These are phyloP conservation scores for Cinclus mexicanus DNA, from an alignment of 2,113 vertebrate species.

Conservation along the genomic window DNA sequence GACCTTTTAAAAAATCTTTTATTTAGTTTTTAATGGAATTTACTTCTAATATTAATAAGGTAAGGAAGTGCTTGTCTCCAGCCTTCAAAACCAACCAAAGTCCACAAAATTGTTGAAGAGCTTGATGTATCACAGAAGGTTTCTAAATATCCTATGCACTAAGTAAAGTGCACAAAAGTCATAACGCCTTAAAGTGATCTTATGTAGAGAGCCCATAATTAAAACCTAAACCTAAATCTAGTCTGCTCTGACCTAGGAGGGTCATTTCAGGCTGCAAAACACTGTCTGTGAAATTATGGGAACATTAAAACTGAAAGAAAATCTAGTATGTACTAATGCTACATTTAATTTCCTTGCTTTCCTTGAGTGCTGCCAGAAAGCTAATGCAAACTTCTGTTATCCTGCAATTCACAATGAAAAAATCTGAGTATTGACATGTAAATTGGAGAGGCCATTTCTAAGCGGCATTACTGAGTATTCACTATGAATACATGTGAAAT, in stretches of 20 bases:
- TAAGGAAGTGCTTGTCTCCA: background rate
- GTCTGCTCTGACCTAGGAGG: background rate
- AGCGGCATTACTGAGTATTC: background rate
- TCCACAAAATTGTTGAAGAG: background rate
- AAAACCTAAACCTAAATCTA: background rate
- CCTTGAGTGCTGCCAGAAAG: background rate
- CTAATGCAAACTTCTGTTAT: background rate
- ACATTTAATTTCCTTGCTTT: background rate
- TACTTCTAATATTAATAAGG: background rate
- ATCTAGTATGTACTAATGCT: background rate
- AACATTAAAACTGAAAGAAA: background rate
- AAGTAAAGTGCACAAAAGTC: background rate
- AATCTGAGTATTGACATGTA: background rate
- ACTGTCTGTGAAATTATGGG: background rate
- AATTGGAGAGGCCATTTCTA: background rate
- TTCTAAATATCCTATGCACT: background rate
- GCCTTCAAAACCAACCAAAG: background rate
- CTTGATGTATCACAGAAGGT: background rate
- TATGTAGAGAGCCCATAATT: background rate
- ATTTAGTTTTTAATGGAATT: background rate
- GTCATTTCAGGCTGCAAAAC: background rate
- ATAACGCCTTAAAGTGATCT: background rate
- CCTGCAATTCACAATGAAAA: background rate
- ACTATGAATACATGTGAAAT: background rate
- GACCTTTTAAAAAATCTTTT: background rate